phyloP scores from a whole-genome alignment of 2,888 invertebrate genomes.

The Crematogaster levior region DNA sequence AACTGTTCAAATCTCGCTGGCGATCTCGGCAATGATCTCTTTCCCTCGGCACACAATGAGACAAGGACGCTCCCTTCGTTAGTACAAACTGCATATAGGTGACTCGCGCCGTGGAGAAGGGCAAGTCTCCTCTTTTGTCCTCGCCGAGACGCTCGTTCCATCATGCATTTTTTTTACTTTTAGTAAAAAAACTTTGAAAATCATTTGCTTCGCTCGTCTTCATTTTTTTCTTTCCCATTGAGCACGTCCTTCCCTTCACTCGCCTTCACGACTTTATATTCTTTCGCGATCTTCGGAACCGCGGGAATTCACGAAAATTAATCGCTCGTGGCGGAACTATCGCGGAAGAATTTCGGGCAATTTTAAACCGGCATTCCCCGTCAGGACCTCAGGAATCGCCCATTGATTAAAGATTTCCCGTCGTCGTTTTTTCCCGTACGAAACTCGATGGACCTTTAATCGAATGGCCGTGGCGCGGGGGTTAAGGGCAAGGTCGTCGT shows the following conservation, averaged over 20 bases:
- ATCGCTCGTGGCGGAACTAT: slow-evolving; percentile 42
- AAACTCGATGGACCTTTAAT: slow-evolving; percentile 51
- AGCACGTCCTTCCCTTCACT: not conserved
- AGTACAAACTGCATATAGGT: slow-evolving; percentile 38
- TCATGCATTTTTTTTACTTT: not conserved
- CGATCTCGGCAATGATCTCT: slow-evolving; percentile 26
- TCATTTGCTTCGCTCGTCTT: not conserved
- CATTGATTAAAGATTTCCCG: slow-evolving; percentile 20
- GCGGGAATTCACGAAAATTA: slow-evolving; percentile 45
- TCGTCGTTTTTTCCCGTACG: slow-evolving; percentile 24
- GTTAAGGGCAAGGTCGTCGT: slow-evolving; percentile 33
- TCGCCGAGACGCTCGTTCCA: not conserved
- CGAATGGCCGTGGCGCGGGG: not conserved
- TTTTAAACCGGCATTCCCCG: slow-evolving; percentile 34
- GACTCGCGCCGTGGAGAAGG: slow-evolving; percentile 2
- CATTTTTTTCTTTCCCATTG: not conserved
- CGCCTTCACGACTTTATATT: slow-evolving; percentile 18
- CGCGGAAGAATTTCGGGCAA: slow-evolving; percentile 49
- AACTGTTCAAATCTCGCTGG: slow-evolving; percentile 36
- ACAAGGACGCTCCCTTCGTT: slow-evolving; percentile 41
- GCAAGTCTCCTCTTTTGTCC: not conserved
- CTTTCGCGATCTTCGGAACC: not conserved
- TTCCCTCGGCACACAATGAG: slow-evolving; percentile 28
- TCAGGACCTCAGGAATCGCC: not conserved
- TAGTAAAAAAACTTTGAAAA: slow-evolving; percentile 38